Base-by-base conservation (phyloP, 2,888 invertebrate species). In the Vesta saturnalis region DNA sequence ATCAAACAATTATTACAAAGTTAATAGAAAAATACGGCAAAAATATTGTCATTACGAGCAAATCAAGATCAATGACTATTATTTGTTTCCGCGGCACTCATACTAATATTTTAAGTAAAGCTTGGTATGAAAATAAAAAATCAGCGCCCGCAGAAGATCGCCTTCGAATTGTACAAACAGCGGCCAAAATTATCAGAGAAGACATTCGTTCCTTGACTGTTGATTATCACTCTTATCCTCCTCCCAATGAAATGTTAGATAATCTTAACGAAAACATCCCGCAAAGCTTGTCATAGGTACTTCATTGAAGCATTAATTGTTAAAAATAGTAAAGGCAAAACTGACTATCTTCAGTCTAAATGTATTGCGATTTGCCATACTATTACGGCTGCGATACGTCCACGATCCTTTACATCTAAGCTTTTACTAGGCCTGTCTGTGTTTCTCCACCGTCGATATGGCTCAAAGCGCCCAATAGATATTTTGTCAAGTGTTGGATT, bases 361-460 rank as follows among this genome's bases (percentile, higher is more conserved):
- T 18, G 18, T 16, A 49, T 14, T n/a, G 15, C 12, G 2, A 3
- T 49, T 5, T 4, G 49, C 16, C 49, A 49, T 16, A 5, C 14
- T 49, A 49, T 49, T 49, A 18, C 16, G 18, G 16, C 49, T 49
- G 49, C 49, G 8, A 16, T 43, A n/a, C 43, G 43, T 43, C 43
- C 43, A 12, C 10, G 3, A 43, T 43, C 14, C 10, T 10, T 43
- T 43, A 5, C 14, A 43, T 43, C 43, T 2, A 4, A 43, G 14
- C 14, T 43, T 12, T 10, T n/a, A 14, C 12, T 43, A n/a, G n/a
- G n/a, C n/a, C n/a, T n/a, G n/a, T n/a, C n/a, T n/a, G n/a, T n/a
- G n/a, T n/a, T n/a, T n/a, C n/a, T n/a, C n/a, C n/a, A n/a, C n/a
- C n/a, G n/a, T n/a, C n/a, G n/a, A n/a, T n/a, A n/a, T n/a, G n/a